Evolutionary conservation across 2,797 vertebrate genomes (phyloP).

Genomic region (Trematomus bernacchii): DNA sequence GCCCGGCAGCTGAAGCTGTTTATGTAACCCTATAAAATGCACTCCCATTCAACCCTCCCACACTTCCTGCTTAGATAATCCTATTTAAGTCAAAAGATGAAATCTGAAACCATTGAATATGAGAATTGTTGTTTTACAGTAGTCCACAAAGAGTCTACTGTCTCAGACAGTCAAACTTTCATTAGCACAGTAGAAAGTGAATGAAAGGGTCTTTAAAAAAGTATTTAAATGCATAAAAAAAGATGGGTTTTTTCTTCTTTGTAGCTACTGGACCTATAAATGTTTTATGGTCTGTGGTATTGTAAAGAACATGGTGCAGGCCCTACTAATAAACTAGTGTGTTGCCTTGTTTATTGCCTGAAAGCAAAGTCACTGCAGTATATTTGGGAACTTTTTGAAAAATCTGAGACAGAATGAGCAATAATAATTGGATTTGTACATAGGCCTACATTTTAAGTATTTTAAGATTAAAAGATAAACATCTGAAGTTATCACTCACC

Average conservation of each 20-base stretch:
- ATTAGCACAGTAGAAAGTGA: background rate
- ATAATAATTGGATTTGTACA: too few species aligned
- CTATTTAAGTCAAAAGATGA: conserved; percentile 57
- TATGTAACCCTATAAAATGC: conserved; percentile 69
- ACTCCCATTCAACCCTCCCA: conserved; percentile 45
- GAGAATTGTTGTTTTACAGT: conserved; percentile 51
- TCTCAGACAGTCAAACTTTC: conserved; percentile 11
- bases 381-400: background rate
- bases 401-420: too few species aligned
- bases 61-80: conserved; percentile 71
- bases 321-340: conserved; percentile 42
- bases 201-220: background rate
- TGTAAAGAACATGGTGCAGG: conserved; percentile 34
- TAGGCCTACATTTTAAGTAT: too few species aligned
- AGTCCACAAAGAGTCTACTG: conserved; percentile 3
- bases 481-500: conserved; percentile 59
- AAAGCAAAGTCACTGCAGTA: conserved; percentile 9
- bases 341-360: conserved; percentile 30
- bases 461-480: background rate
- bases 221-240: background rate
- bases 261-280: conserved; percentile 33
- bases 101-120: conserved; percentile 44
- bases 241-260: background rate
- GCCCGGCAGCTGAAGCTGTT: conserved; percentile 68
- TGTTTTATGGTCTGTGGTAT: conserved; percentile 31